Evolutionary conservation across 2,888 invertebrate species (phyloP), one percentile per base, ranked within the genome.

Genomic region (Microchrysa polita): DNA sequence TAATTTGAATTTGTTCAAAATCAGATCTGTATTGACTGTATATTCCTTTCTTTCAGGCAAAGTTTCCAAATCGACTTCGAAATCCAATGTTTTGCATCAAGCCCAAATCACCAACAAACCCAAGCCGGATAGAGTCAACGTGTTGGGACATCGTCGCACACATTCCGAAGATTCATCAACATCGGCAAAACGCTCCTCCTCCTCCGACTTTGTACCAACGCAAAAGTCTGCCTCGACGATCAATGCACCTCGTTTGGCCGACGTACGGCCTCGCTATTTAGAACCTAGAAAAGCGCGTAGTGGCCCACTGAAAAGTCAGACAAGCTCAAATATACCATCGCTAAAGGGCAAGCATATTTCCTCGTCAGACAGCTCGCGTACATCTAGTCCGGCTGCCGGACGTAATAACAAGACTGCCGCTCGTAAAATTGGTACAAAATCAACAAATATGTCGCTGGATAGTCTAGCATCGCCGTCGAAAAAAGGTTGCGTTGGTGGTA

Each of bases 221-320:
- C 69, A 55, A 63, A 61, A 71, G 42, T 27, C 27, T 9, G 34
- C 34, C 14, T 18, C 53, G 20, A 72, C 69, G 18, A 40, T 52
- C 9, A 71, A 34, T 22, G 42, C 73, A 34, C 10, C 73, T 10
- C 80, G 81, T 1, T 69, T 81, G 10, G 76, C 80, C 0, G 82
- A 83, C 20, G 79, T 84, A 77, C 89, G 90, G 76, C 88, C 92
- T 0, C 86, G 91, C 22, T 91, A 91, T 78, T 81, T 91, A 78
- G 90, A 91, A 77, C 89, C 90, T 1, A 86, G 87, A 23, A 84
- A 83, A 72, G 78, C 81, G 14, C 69, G 69, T 2, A 79, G 81
- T 12, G 53, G 52, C 7, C 69, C 76, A 57, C 40, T 74, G 1
- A 77, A 77, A 55, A 83, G 83, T 74, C 82, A 82, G 67, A 83